These are phyloP conservation scores for Lagodon rhomboides DNA, from an alignment of 2,797 vertebrate genomes.

Conservation along the genomic window DNA sequence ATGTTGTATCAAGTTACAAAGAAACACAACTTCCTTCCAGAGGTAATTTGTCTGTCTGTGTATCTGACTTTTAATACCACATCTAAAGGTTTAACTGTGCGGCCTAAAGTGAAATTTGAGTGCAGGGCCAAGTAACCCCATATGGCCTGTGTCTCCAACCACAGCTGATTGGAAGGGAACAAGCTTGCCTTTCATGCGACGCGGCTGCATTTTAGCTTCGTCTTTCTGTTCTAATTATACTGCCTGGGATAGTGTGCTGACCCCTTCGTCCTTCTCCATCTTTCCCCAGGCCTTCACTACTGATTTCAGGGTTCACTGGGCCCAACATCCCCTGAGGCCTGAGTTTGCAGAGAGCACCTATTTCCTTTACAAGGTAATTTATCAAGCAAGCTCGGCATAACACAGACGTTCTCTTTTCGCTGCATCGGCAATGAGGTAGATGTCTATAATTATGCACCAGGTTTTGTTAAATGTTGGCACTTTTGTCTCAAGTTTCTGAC, in stretches of 20 bases:
- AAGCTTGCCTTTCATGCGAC: slow-evolving; percentile 19
- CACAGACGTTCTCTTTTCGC: slow-evolving; percentile 28
- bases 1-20: slow-evolving; percentile 99
- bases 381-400: slow-evolving; percentile 38
- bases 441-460: not conserved
- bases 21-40: slow-evolving; percentile 99
- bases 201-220: slow-evolving; percentile 3
- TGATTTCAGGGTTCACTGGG: slow-evolving; percentile 99
- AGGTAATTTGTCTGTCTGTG: slow-evolving; percentile 84
- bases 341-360: slow-evolving; percentile 99
- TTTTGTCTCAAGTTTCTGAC: not conserved
- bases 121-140: not conserved
- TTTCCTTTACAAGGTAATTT: slow-evolving; percentile 97
- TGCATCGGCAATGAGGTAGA: not conserved
- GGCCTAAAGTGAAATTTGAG: slow-evolving; percentile 1
- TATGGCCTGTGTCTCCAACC: not conserved
- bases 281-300: slow-evolving; percentile 96
- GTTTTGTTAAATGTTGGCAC: slow-evolving; percentile 5
- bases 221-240: slow-evolving; percentile 75
- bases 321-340: slow-evolving; percentile 96
- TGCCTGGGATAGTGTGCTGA: slow-evolving; percentile 19
- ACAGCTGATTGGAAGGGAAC: slow-evolving; percentile 19
- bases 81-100: not conserved
- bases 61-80: not conserved
- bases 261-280: slow-evolving; percentile 68